A percentile compares a stretch with the other conserved stretches of the same genome.
Conservation (phyloP, 2,888 invertebrate species). For the Cantharis rustica region DNA sequence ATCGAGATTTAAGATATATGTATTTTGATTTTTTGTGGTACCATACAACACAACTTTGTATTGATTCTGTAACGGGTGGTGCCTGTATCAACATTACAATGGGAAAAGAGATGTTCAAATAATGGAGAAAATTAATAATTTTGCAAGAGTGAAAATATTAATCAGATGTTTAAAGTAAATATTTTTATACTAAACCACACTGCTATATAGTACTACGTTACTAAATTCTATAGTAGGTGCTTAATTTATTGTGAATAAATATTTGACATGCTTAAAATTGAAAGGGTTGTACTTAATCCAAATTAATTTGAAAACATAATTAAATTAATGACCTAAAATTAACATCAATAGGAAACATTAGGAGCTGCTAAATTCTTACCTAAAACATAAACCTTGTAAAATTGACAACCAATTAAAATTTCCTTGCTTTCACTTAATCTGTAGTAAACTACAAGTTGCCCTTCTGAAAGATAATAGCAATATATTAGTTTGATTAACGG, state of each 20-base stretch:
- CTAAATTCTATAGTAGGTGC: neutral
- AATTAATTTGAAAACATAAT: neutral
- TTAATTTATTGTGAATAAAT: neutral
- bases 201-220: neutral
- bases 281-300: neutral
- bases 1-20: conserved; percentile 23
- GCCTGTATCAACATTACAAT: neutral
- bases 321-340: neutral
- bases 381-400: conserved; percentile 26
- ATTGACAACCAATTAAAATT: conserved; percentile 31
- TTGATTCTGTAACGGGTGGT: neutral
- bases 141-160: neutral
- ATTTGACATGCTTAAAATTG: neutral
- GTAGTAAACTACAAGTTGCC: conserved; percentile 8
- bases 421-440: neutral
- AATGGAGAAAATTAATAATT: neutral
- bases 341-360: neutral
- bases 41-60: neutral
- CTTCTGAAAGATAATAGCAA: conserved; percentile 10
- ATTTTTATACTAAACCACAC: neutral
- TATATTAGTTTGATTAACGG: conserved; percentile 22
- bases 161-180: neutral
- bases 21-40: conserved; percentile 12
- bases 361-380: neutral
- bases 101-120: neutral